phyloP scores from a whole-genome alignment of 2,797 vertebrate genomes.

The Tokudaia tokunoshimensis region DNA sequence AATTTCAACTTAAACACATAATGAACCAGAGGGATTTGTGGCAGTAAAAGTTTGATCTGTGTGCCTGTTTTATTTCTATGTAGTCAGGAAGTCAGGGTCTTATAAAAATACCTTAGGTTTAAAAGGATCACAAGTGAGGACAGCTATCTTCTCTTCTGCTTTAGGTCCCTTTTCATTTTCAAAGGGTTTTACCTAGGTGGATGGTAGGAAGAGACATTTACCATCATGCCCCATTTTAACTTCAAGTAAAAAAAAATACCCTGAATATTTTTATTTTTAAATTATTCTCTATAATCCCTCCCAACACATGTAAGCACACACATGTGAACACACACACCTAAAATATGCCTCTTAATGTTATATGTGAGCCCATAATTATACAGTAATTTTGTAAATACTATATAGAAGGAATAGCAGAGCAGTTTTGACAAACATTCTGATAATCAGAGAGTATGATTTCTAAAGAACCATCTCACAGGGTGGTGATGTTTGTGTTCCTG shows the following conservation, averaged over 20 bases:
- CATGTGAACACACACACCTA: neutral
- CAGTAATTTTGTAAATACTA: neutral
- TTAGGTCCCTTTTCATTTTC: constrained; percentile 36
- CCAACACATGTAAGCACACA: neutral
- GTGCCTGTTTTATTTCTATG: neutral
- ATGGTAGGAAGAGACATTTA: constrained; percentile 41
- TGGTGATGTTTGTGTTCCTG: neutral
- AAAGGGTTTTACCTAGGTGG: neutral
- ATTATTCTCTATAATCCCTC: neutral
- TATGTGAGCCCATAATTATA: neutral
- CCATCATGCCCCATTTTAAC: constrained; percentile 50
- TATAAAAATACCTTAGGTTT: neutral
- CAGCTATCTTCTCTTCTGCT: neutral
- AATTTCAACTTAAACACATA: neutral
- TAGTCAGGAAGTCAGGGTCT: neutral
- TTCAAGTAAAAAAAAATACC: neutral
- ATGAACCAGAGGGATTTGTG: neutral
- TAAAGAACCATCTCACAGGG: constrained; percentile 5
- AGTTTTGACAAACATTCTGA: constrained; percentile 26
- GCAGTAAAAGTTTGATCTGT: neutral
- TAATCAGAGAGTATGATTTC: constrained; percentile 44
- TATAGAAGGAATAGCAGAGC: neutral
- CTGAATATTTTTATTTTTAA: constrained; percentile 35
- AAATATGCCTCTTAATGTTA: constrained; percentile 5
- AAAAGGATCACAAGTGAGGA: no score